Percentiles rank a stretch among this genome's conserved stretches.
phyloP scores from a whole-genome alignment of 2,113 vertebrate species.

The Hassar affinis region DNA sequence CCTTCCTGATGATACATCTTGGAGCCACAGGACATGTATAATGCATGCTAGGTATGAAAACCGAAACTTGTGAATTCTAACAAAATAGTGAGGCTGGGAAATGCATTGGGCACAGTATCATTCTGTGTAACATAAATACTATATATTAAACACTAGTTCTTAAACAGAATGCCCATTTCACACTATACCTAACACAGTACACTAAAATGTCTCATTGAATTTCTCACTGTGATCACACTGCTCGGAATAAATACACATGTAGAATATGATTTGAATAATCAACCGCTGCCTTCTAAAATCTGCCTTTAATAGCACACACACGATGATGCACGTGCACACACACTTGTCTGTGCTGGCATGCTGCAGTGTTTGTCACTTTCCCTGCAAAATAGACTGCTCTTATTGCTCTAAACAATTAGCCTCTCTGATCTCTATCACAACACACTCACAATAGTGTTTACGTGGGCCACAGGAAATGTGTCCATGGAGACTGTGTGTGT shows the following conservation, averaged over 20 bases:
- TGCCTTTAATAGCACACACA: not conserved
- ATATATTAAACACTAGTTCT: not conserved
- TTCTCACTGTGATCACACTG: not conserved
- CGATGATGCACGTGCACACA: constrained; percentile 7
- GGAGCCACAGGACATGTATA: not conserved
- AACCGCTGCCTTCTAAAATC: not conserved
- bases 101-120: not conserved
- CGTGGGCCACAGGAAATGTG: constrained; percentile 66
- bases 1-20: not conserved
- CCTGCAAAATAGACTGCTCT: constrained; percentile 64
- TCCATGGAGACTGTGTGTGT: constrained; percentile 61
- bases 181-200: not conserved
- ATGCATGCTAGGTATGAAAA: not conserved
- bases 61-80: not conserved
- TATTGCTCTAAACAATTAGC: constrained; percentile 75
- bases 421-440: constrained; percentile 70
- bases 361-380: constrained; percentile 75
- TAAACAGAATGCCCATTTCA: not conserved
- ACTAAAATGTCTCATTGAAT: not conserved
- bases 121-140: not conserved
- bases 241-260: not conserved
- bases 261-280: not conserved
- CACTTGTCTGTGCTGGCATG: constrained; percentile 50
- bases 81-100: not conserved
- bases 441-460: constrained; percentile 76